phyloP scores from a whole-genome alignment of 2,113 vertebrate genomes.

The Crypturellus undulatus region DNA sequence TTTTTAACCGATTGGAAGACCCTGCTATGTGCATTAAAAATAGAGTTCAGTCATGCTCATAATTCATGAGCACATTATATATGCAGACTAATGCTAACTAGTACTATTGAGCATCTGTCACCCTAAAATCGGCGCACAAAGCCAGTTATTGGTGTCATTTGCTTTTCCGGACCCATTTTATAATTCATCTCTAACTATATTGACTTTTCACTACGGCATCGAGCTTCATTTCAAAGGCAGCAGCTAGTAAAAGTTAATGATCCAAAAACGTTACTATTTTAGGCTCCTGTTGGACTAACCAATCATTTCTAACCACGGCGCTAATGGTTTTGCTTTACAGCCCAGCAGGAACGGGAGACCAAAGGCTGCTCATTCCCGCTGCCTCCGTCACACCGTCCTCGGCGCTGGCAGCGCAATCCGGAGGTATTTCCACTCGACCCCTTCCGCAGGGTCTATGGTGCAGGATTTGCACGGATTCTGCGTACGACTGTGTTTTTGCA shows the following conservation, averaged over 20 bases:
- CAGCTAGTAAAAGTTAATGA: slow-evolving; percentile 39
- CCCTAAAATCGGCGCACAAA: background rate
- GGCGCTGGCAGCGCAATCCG: background rate
- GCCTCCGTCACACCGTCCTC: background rate
- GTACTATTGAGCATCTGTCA: background rate
- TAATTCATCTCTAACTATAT: background rate
- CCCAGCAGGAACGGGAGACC: background rate
- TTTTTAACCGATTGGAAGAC: background rate
- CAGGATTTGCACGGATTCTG: background rate
- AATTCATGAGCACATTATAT: background rate
- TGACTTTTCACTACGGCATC: background rate
- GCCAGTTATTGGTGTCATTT: background rate
- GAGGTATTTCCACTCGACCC: background rate
- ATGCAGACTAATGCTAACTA: background rate
- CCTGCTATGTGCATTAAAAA: background rate
- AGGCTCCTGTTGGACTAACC: background rate
- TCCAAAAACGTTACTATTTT: background rate
- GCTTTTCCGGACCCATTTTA: slow-evolving; percentile 1
- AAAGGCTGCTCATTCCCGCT: background rate
- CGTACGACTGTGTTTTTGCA: background rate
- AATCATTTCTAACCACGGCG: background rate
- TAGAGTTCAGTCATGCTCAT: background rate
- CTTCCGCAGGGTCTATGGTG: background rate
- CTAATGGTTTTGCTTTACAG: background rate
- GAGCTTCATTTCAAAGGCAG: background rate